Evolutionary conservation across 2,113 vertebrate species (phyloP), one percentile per base, ranked within the genome.

Genomic region (Ardeotis arabs): DNA sequence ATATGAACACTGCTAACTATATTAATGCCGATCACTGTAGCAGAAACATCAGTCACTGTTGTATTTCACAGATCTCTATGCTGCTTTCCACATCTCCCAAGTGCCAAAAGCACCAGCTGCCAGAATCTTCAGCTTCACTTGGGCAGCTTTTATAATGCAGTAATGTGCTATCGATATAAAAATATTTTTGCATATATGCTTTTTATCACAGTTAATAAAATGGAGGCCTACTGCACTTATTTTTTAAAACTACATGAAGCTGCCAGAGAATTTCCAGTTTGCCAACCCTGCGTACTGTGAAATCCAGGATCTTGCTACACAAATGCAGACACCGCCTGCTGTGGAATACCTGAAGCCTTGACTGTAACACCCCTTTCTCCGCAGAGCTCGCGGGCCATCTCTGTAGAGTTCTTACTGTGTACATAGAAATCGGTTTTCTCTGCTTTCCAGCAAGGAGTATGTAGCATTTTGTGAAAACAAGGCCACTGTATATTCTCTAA

Each of bases 251-350:
- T 84, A 96, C 93, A 93, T 96, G 95, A 96, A 97, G 96, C 96
- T 97, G 96, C 95, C 96, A 97, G 95, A 96, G 95, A 95, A 96
- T 97, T 96, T 95, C 93, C 96, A 95, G 95, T 96, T 96, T 97
- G 94, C 91, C 94, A 96, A 21, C 93, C 89, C 87, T 96, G 94
- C 81, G 67, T 97, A 96, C 96, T 97, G 96, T 96, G 96, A 96
- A 97, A 96, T 95, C 94, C 89, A 73, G 91, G 94, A 96, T 96
- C 95, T 95, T 84, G 95, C 95, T 96, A 93, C 96, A 95, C 95
- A 95, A 95, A 58, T 2, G 87, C 93, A 96, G 72, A 94, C 95
- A 92, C 95, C 93, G 93, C 95, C 91, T 97, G 94, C 94, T 95
- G 94, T 96, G 96, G 96, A 93, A 96, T 97, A 95, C 96, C 94